Conservation (phyloP, 1,140 invertebrate genomes). For the Thaumetopoea pityocampa region DNA sequence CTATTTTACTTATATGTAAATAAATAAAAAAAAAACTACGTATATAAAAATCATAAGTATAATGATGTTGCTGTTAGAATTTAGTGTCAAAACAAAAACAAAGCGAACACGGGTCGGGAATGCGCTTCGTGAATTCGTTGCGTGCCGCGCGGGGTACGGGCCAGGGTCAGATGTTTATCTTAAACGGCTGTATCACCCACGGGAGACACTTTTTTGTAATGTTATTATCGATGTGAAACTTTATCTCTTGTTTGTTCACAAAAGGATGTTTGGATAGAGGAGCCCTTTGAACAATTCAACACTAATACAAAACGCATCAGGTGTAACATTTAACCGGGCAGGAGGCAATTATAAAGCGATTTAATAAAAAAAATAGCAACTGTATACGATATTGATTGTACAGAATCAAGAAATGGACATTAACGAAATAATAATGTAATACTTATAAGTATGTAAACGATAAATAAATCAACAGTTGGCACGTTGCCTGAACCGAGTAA, state of each 20-base stretch:
- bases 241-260: slow-evolving; percentile 27
- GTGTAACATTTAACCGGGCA: too few species aligned
- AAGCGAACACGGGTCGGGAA: slow-evolving; percentile 46
- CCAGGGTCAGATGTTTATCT: slow-evolving; percentile 71
- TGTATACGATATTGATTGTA: too few species aligned
- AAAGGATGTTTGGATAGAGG: slow-evolving; percentile 1
- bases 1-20: too few species aligned
- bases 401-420: too few species aligned
- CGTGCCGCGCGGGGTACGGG: slow-evolving; percentile 52
- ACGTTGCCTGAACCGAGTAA: slow-evolving; percentile 53
- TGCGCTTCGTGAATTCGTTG: slow-evolving; percentile 67
- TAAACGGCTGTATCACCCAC: slow-evolving; percentile 72
- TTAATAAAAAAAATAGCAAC: too few species aligned
- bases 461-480: slow-evolving; percentile 37
- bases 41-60: slow-evolving; percentile 11
- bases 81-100: slow-evolving; percentile 56
- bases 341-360: too few species aligned
- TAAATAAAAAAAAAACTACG: slow-evolving; percentile 6
- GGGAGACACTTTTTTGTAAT: slow-evolving; percentile 70
- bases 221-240: slow-evolving; percentile 59
- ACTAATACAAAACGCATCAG: too few species aligned
- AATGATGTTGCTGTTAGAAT: slow-evolving; percentile 26
- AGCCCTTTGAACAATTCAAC: too few species aligned
- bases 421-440: too few species aligned
- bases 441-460: slow-evolving; percentile 11